phyloP scores from a whole-genome alignment of 1,140 invertebrate genomes.

The Samia ricini region DNA sequence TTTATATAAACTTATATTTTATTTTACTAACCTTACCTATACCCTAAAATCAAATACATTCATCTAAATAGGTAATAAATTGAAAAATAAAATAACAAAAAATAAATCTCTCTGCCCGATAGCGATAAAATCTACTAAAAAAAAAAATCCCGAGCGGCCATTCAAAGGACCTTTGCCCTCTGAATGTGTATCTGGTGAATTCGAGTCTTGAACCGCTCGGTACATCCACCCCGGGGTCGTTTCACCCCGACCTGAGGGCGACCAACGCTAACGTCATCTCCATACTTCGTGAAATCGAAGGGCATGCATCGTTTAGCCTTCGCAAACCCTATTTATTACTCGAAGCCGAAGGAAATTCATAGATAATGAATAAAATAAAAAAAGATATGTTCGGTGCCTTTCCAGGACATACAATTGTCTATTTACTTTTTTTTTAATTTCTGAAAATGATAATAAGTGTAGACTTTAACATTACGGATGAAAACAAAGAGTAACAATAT shows the following conservation, averaged over 20 bases:
- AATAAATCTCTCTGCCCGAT: neutral
- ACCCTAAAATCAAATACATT: no score
- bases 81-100: neutral
- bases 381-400: no score
- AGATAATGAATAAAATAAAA: neutral
- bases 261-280: neutral
- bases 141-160: neutral
- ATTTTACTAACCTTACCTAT: no score
- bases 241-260: neutral
- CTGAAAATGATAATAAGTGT: no score
- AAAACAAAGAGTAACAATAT: no score
- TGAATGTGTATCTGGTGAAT: neutral
- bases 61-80: no score
- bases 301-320: neutral
- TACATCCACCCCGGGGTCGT: neutral
- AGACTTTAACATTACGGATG: no score
- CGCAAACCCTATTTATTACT: neutral
- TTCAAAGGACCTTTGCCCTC: neutral
- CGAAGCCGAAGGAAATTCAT: neutral
- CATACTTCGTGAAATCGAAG: neutral
- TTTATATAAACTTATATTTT: no score
- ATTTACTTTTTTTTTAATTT: no score
- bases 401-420: no score
- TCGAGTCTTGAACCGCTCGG: neutral
- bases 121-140: neutral